These are phyloP conservation scores for Clistopyga incitator DNA, from an alignment of 2,888 invertebrate genomes.

Conservation along the genomic window DNA sequence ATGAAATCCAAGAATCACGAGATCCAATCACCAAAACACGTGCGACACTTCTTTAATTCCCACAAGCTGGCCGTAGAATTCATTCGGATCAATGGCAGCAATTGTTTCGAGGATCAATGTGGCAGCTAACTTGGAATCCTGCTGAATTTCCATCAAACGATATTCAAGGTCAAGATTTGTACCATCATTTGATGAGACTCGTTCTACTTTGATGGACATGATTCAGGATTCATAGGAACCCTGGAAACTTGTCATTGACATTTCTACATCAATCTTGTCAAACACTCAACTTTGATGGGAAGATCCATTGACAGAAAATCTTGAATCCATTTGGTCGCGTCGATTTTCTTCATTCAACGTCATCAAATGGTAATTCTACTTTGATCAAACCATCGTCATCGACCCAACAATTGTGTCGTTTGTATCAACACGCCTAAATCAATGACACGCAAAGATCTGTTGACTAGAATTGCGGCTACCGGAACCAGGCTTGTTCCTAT, in stretches of 20 bases:
- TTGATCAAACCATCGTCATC: background rate
- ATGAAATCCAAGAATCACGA: background rate
- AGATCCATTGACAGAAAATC: background rate
- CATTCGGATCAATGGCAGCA: too few relatives aligned
- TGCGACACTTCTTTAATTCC: background rate
- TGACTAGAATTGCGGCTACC: background rate
- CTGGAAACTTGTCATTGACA: background rate
- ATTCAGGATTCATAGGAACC: too few relatives aligned
- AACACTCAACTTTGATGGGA: background rate
- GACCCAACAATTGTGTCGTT: too few relatives aligned
- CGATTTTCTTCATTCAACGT: background rate
- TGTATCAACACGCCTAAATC: too few relatives aligned
- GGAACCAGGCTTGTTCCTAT: background rate
- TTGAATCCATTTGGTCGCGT: background rate
- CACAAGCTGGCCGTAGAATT: background rate
- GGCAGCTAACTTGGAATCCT: too few relatives aligned
- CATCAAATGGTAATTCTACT: background rate
- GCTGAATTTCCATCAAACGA: background rate
- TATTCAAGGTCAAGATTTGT: background rate
- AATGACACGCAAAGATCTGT: too few relatives aligned
- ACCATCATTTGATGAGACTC: background rate
- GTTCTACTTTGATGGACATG: too few relatives aligned
- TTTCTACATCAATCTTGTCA: background rate
- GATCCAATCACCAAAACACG: conserved; percentile 5
- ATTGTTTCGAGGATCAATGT: background rate